Base-by-base conservation (phyloP, 2,888 invertebrate genomes). In the Pterostichus niger region DNA sequence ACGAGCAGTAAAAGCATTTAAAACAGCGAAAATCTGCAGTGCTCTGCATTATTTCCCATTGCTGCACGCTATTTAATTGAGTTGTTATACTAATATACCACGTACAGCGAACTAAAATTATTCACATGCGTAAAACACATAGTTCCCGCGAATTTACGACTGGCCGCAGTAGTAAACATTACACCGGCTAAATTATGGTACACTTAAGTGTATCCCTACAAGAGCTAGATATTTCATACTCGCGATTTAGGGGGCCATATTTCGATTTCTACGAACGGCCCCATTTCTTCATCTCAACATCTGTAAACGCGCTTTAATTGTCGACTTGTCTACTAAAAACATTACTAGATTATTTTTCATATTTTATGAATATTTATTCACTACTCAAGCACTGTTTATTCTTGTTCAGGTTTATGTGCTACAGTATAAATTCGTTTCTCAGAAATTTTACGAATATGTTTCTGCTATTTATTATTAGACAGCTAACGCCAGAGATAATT, bases 41-140 rank as follows among this genome's bases (percentile, higher is more conserved):
- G 71, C 80, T 11, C 33, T 49, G 71, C 71, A 81, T 81, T 81
- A 81, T 81, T 81, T 73, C 54, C 81, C 81, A 73, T 71, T 81
- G 81, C 81, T 81, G 68, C 71, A 54, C 71, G 80, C 80, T 71
- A 68, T 81, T 81, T 81, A 81, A 81, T 81, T 81, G 81, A 81
- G 68, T 81, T 81, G 81, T 81, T 81, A 73, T 81, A 81, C 81
- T 81, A 81, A 81, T 81, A 81, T 81, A 81, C 81, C 71, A 81
- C 81, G 81, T 54, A 71, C 71, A 81, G 54, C 40, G 56, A 81
- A 81, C 81, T 81, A 81, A 81, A 81, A 81, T 81, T 81, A 81
- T 68, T 81, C 71, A 68, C 81, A 81, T 71, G 68, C 81, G 81
- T 81, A 81, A 81, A 81, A 81, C 81, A 81, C 81, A 81, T 81